Evolutionary conservation across 2,797 vertebrate genomes (phyloP).

Genomic region (Podargus strigoides): DNA sequence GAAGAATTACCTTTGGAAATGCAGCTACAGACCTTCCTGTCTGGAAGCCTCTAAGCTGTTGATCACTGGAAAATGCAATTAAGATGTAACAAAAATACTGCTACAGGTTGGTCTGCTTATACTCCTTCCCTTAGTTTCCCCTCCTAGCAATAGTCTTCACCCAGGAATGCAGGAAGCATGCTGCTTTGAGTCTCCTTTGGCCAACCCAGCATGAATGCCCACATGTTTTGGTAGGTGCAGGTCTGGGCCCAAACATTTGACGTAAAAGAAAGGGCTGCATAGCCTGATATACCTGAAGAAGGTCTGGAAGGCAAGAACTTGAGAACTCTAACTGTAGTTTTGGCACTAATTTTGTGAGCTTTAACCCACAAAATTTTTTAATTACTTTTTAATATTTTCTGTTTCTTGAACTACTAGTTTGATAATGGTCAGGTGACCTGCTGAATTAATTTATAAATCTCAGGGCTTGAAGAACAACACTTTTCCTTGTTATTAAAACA

Average conservation of each 20-base stretch:
- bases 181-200: background rate
- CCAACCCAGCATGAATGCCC: background rate
- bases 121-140: background rate
- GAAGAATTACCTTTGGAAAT: background rate
- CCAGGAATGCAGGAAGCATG: background rate
- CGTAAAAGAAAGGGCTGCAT: background rate
- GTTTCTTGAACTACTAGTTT: background rate
- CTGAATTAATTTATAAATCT: background rate
- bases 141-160: background rate
- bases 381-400: background rate
- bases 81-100: background rate
- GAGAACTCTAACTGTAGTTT: background rate
- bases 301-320: background rate
- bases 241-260: background rate
- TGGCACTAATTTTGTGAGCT: background rate
- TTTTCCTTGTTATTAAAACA: background rate
- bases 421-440: background rate
- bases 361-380: background rate
- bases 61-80: background rate
- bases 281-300: background rate
- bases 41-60: background rate
- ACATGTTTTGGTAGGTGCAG: background rate
- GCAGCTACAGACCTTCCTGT: background rate
- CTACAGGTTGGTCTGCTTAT: background rate
- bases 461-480: background rate